Conservation (phyloP, 2,888 invertebrate genomes). For the Synanthedon vespiformis region DNA sequence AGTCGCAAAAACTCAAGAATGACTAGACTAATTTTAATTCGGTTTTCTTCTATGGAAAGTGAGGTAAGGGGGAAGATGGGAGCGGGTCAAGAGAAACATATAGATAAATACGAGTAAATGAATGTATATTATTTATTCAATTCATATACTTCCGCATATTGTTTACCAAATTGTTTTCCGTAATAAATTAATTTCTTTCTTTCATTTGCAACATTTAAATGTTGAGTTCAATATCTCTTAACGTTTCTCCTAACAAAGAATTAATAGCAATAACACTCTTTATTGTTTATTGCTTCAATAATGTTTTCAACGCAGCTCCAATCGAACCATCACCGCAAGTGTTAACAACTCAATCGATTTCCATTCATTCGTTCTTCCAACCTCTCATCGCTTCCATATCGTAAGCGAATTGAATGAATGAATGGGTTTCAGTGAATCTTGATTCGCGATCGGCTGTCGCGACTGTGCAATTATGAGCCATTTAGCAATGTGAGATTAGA, state of each 20-base stretch:
- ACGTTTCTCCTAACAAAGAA: not conserved
- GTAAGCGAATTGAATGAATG: conserved; percentile 17
- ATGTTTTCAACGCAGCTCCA: not conserved
- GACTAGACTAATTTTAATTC: too few species aligned
- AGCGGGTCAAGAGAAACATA: too few species aligned
- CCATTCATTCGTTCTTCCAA: conserved; percentile 28
- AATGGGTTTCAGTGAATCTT: conserved; percentile 8
- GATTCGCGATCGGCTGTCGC: conserved; percentile 4
- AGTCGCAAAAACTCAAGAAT: too few species aligned
- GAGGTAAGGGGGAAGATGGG: too few species aligned
- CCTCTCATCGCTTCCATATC: conserved; percentile 17
- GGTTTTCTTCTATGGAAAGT: too few species aligned
- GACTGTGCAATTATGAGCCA: conserved; percentile 6
- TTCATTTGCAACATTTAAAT: not conserved
- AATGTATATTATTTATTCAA: too few species aligned
- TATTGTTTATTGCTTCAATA: conserved; percentile 1
- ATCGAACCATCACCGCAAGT: conserved; percentile 14
- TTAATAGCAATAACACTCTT: not conserved
- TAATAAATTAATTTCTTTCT: too few species aligned
- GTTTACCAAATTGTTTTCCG: too few species aligned
- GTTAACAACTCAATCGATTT: conserved; percentile 43
- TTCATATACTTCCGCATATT: too few species aligned
- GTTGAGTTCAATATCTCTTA: not conserved
- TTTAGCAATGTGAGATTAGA: conserved; percentile 6
- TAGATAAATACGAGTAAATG: too few species aligned